Evolutionary conservation across 2,797 vertebrate species (phyloP).

Genomic region (Sitta carolinensis): DNA sequence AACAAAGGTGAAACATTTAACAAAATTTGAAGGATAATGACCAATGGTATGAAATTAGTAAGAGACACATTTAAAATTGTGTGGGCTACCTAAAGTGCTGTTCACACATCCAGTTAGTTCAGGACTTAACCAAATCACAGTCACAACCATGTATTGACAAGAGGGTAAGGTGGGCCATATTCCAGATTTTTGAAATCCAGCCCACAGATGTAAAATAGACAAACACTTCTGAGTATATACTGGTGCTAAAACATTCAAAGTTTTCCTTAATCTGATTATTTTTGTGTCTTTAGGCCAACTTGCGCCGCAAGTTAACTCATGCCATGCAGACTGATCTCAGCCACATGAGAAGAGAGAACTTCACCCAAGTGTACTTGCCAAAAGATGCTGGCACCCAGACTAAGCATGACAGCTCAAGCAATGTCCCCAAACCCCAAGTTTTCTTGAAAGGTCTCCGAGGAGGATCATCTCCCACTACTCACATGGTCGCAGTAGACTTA

Average conservation of each 20-base stretch:
- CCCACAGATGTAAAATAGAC: neutral
- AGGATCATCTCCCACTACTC: conserved; percentile 50
- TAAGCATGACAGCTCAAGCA: conserved; percentile 75
- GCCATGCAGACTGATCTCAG: conserved; percentile 87
- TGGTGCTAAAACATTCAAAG: neutral
- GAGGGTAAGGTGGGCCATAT: neutral
- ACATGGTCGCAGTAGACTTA: conserved; percentile 78
- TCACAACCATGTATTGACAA: accelerated
- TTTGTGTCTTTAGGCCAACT: conserved; percentile 81
- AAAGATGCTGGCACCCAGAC: conserved; percentile 79
- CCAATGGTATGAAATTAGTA: neutral
- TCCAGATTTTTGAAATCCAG: neutral
- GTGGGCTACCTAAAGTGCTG: neutral
- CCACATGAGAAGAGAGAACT: conserved; percentile 87
- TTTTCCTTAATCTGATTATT: neutral
- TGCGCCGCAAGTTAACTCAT: conserved; percentile 82
- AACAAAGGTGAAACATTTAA: neutral
- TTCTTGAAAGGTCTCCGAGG: conserved; percentile 87
- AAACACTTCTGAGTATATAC: neutral
- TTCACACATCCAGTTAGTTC: neutral
- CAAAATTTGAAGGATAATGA: neutral
- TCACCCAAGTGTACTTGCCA: conserved; percentile 83
- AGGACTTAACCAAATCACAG: neutral
- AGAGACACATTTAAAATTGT: neutral
- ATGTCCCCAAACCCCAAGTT: conserved; percentile 80